Evolutionary conservation across 1,140 invertebrate genomes (phyloP), one percentile per base, ranked within the genome.

Genomic region (Globodera ellingtonae): DNA sequence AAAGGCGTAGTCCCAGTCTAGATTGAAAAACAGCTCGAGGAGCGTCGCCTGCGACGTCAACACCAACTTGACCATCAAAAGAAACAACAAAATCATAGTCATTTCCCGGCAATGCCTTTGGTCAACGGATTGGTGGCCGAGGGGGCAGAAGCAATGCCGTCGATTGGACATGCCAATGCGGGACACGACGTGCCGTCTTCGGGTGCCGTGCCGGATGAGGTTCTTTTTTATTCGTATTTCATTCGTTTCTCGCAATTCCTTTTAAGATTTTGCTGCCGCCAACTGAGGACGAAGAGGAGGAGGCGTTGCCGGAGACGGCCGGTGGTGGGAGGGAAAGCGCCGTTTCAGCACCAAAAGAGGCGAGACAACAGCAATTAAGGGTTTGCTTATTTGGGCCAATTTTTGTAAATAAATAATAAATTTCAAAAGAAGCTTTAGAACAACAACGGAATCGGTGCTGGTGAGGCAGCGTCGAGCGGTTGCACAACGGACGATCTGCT

Each of bases 11-110:
- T 35, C 35, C 35, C 35, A 35, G 35, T 35, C 35, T 35, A 35
- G 35, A 35, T 35, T 35, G 35, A 52, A 52, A 52, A 52, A 13
- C 50, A 76, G 35, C 15, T n/a, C 24, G 47, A 52, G 47, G 46
- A 79, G 44, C 59, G 69, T 15, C n/a, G 46, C 21, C 44, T 7
- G 47, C 47, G 10, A 62, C 48, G 13, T 18, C 76, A 21, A 24
- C 67, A 4, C 24, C 67, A 70, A 74, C 35, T 50, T 47, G 70
- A 77, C 46, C 69, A 73, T 10, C 24, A 15, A 21, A 76, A 76
- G 21, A 76, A 69, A 67, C 50, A 67, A 44, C 46, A 46, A 66
- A n/a, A 13, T 47, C 65, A 56, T n/a, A n/a, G 52, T n/a, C 65
- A 56, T n/a, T 56, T 52, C 10, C 46, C 35, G 48, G 35, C 15